Evolutionary conservation across 2,888 invertebrate species (phyloP).

Genomic region (Acleris cristana): DNA sequence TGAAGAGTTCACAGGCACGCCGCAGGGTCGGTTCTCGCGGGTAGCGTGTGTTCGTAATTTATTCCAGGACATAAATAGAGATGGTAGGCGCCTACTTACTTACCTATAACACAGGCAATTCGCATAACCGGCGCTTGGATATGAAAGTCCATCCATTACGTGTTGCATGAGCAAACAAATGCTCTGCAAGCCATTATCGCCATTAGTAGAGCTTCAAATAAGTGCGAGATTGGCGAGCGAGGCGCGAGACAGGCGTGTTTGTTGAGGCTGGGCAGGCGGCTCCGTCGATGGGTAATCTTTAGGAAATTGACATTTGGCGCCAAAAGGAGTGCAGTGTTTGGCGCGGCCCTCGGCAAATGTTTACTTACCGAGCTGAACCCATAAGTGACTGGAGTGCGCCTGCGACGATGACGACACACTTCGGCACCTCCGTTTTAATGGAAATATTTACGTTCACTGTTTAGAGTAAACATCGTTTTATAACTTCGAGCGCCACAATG

Average conservation of each 20-base stretch:
- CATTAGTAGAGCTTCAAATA: slow-evolving; percentile 52
- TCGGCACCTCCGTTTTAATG: slow-evolving; percentile 14
- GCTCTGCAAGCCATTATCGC: slow-evolving; percentile 57
- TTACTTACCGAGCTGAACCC: slow-evolving; percentile 66
- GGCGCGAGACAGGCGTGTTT: slow-evolving; percentile 48
- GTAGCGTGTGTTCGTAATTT: slow-evolving; percentile 34
- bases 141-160: slow-evolving; percentile 78
- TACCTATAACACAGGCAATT: slow-evolving; percentile 35
- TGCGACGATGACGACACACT: slow-evolving; percentile 17
- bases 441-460: slow-evolving; percentile 6
- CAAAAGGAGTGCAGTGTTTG: slow-evolving; percentile 64
- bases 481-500: neutral
- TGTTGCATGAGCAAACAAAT: slow-evolving; percentile 66
- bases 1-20: slow-evolving; percentile 26
- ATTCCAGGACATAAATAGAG: slow-evolving; percentile 38
- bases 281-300: slow-evolving; percentile 66
- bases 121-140: slow-evolving; percentile 48
- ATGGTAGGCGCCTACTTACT: slow-evolving; percentile 33
- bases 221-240: slow-evolving; percentile 49
- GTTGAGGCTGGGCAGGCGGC: slow-evolving; percentile 55
- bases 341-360: slow-evolving; percentile 67
- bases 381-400: slow-evolving; percentile 54
- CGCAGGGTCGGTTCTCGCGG: slow-evolving; percentile 32
- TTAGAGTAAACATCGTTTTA: slow-evolving; percentile 23
- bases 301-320: slow-evolving; percentile 77